phyloP scores from a whole-genome alignment of 2,888 invertebrate genomes.

The Netelia melanura region DNA sequence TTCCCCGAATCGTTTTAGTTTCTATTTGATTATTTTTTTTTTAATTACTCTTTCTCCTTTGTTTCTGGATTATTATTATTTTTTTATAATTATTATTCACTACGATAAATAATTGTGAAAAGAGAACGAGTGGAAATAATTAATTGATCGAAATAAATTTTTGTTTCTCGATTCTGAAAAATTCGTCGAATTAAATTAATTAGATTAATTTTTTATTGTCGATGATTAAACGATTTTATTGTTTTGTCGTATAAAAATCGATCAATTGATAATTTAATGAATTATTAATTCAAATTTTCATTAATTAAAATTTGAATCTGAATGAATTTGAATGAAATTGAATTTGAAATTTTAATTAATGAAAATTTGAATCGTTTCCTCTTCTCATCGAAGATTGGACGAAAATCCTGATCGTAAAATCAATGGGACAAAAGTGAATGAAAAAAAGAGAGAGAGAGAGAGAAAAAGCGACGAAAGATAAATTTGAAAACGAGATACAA shows the following conservation, averaged over 20 bases:
- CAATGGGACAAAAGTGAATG: neutral
- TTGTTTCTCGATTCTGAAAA: too few species aligned
- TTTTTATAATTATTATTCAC: neutral
- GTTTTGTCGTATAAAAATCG: neutral
- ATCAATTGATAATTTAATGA: neutral
- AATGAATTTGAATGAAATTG: too few species aligned
- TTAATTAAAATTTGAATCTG: too few species aligned
- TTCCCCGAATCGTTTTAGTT: neutral
- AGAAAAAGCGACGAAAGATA: slow-evolving; percentile 10
- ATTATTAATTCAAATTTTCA: neutral
- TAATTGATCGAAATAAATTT: too few species aligned
- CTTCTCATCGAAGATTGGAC: neutral
- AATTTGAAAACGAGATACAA: neutral
- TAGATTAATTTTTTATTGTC: too few species aligned
- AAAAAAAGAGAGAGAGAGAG: neutral
- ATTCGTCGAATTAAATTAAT: too few species aligned
- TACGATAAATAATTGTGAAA: too few species aligned
- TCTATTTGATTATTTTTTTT: neutral
- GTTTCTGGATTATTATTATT: slow-evolving; percentile 2
- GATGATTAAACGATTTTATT: neutral
- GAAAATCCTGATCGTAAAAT: neutral
- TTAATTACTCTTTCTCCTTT: neutral
- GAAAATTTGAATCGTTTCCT: neutral
- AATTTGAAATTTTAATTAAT: too few species aligned
- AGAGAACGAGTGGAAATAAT: too few species aligned